Evolutionary conservation across 2,797 vertebrate genomes (phyloP).

Genomic region (Balearica regulorum): DNA sequence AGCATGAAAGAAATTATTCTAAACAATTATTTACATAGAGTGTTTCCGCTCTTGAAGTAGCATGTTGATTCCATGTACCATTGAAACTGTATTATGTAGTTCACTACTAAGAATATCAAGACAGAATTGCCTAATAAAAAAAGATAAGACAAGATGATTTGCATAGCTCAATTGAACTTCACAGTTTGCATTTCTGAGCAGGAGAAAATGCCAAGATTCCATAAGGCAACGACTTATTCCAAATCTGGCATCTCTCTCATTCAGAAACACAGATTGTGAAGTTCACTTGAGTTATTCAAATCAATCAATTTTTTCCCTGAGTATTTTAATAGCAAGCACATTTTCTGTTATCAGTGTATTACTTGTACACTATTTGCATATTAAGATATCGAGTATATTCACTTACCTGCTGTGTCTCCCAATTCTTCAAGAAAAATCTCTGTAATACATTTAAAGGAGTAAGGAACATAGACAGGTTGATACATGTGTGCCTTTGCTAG

Average conservation of each 20-base stretch:
- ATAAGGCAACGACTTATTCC: slow-evolving; percentile 58
- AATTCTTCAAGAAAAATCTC: neutral
- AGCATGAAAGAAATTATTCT: slow-evolving; percentile 8
- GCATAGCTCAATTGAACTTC: slow-evolving; percentile 52
- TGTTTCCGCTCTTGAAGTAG: neutral
- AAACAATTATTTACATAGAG: neutral
- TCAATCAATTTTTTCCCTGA: neutral
- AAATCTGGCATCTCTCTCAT: slow-evolving; percentile 56
- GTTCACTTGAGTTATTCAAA: slow-evolving; percentile 37
- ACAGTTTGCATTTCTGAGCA: slow-evolving; percentile 59
- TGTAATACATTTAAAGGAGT: neutral
- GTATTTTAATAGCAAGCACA: neutral
- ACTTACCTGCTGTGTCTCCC: neutral
- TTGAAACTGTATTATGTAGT: neutral
- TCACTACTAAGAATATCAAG: slow-evolving; percentile 39
- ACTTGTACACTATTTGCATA: neutral
- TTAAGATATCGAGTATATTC: neutral
- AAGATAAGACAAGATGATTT: slow-evolving; percentile 43
- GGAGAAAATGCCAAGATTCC: slow-evolving; percentile 54
- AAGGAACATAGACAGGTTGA: slow-evolving; percentile 24
- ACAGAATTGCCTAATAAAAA: slow-evolving; percentile 42
- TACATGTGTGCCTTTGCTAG: slow-evolving; percentile 23
- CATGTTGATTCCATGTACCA: neutral
- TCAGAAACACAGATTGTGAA: slow-evolving; percentile 58
- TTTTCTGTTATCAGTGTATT: slow-evolving; percentile 4